Evolutionary conservation across 2,113 vertebrate species (phyloP).

Genomic region (Notarius quadriscutis): DNA sequence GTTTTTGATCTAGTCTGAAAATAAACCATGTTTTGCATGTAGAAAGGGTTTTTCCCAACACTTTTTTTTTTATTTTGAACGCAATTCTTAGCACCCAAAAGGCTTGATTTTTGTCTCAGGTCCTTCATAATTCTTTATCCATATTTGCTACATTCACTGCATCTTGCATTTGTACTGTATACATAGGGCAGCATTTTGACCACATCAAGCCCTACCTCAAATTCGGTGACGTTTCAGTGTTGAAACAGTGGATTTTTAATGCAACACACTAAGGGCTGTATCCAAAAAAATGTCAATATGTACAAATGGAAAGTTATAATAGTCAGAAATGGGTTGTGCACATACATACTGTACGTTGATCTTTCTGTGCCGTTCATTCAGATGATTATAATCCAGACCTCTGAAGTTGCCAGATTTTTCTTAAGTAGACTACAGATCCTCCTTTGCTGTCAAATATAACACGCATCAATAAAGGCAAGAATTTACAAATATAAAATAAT

Average conservation of each 20-base stretch:
- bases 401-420: not conserved
- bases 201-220: not conserved
- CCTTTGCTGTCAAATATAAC: not conserved
- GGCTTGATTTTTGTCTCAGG: too few relatives aligned
- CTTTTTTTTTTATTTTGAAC: not conserved
- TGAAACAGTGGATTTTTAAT: not conserved
- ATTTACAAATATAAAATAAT: not conserved
- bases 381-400: not conserved
- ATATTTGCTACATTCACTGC: not conserved
- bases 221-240: not conserved
- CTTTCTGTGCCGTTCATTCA: not conserved
- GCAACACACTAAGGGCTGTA: too few relatives aligned
- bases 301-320: too few relatives aligned
- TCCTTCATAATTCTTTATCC: not conserved
- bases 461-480: not conserved
- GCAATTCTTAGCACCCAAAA: not conserved
- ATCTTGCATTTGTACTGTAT: not conserved
- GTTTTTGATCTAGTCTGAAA: not conserved
- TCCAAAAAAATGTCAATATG: not conserved
- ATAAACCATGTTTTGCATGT: not conserved
- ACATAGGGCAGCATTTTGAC: not conserved
- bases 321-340: not conserved
- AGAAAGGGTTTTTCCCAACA: not conserved
- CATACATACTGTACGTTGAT: not conserved
- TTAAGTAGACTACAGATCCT: not conserved